Evolutionary conservation across 2,797 vertebrate species (phyloP), one percentile per base, ranked within the genome.

Genomic region (Fundulus diaphanus): DNA sequence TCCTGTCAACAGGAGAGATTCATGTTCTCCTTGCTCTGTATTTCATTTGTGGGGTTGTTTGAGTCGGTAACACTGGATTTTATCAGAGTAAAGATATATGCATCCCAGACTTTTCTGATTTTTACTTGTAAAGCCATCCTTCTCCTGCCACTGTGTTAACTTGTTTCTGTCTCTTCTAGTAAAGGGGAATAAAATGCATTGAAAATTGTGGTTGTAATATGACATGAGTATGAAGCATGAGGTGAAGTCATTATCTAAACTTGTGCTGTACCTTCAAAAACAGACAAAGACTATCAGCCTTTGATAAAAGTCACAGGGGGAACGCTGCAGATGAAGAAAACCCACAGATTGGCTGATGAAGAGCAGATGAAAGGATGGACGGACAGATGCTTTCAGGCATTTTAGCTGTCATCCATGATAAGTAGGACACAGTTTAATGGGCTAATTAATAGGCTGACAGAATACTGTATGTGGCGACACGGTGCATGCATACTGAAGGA

Each of bases 181-280:
- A 48, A 48, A 48, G 3, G 46, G 46, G 46, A 48, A 48, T 48
- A 5, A 48, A 48, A 48, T 16, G 18, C 46, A 18, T 2, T 48
- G 9, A 48, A 18, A 48, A 16, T 18, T 48, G 13, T 48, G 9
- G 40, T 42, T 42, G 40, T 11, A 12, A 46, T 46, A 12, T 46
- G 44, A 46, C 44, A 46, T n/a, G 15, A 48, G 46, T 48, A 48
- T 16, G 46, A 48, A 9, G 46, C 3, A 24, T 51, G n/a, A n/a
- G n/a, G 90, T 83, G 76, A 84, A 73, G 70, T 81, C 78, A 76
- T 87, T 83, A 78, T 73, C 78, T 66, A 82, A 65, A 65, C 59
- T 51, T 73, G 66, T 75, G 70, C 73, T 49, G 74, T 3, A 42
- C 35, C 65, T 82, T 68, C 74, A 72, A 85, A 80, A 84, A 77